Percentiles rank a stretch among this genome's conserved stretches.
phyloP scores from a whole-genome alignment of 2,888 invertebrate genomes.

The Globia sparganii region DNA sequence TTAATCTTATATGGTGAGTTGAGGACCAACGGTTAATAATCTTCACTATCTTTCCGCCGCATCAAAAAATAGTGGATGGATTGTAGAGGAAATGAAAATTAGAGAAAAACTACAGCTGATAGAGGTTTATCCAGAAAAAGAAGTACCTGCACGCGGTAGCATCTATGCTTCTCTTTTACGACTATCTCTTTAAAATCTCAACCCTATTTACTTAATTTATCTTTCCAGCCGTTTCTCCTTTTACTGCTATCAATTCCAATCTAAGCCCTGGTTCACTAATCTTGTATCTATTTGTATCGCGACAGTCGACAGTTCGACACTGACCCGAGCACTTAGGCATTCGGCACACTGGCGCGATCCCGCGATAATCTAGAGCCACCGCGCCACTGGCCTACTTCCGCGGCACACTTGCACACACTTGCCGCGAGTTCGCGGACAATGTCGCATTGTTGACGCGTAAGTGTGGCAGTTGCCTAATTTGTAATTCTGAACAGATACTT shows the following conservation, averaged over 20 bases:
- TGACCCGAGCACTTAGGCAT: constrained; percentile 37
- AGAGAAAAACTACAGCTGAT: background rate
- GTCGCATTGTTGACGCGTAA: constrained; percentile 36
- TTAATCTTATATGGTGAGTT: background rate
- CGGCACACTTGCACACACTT: constrained; percentile 47
- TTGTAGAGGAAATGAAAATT: background rate
- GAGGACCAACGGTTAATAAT: background rate
- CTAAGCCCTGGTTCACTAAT: constrained; percentile 9
- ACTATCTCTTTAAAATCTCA: constrained; percentile 9
- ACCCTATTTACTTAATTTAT: background rate
- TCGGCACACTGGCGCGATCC: constrained; percentile 36
- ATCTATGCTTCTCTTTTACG: constrained; percentile 15
- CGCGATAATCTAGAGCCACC: constrained; percentile 45
- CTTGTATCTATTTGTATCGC: constrained; percentile 9
- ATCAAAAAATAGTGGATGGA: no score
- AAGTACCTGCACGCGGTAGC: background rate
- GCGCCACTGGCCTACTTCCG: constrained; percentile 52
- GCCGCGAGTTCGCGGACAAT: constrained; percentile 35
- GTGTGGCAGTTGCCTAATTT: constrained; percentile 47
- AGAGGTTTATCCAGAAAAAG: background rate
- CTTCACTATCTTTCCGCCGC: no score
- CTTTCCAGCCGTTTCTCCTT: background rate
- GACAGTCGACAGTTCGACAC: no score
- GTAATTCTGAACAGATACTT: constrained; percentile 9
- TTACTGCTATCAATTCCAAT: constrained; percentile 24